Evolutionary conservation across 1,140 invertebrate genomes (phyloP), one percentile per base, ranked within the genome.

Genomic region (Cotesia typhae): DNA sequence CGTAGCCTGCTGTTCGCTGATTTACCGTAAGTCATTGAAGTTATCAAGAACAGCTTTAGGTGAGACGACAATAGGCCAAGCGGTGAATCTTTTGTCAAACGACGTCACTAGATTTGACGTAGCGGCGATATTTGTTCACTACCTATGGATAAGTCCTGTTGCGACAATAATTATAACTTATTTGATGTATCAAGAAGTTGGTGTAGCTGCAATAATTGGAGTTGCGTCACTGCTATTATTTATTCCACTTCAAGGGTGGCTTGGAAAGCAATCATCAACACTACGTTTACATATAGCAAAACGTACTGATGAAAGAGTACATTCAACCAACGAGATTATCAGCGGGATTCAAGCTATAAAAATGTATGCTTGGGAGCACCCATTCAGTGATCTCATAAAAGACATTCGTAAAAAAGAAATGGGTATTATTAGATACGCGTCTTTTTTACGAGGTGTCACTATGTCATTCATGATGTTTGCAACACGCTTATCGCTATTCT

Each of bases 331-430:
- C 80, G 95, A 96, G 81, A 92, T 96, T 12, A 91, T 96, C 1
- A 28, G 28, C 28, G 28, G 28, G 28, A 28, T 28, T 28, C 28
- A 28, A 28, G 28, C 28, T 28, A 95, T 93, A 37, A 98, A 98
- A 87, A 96, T 97, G 95, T 96, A 95, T 79, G 91, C 93, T 0
- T 96, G 94, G 95, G 94, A 96, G 82, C 90, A 92, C 68, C 93
- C 93, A 0, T 96, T 96, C 80, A 91, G 91, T 2, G 88, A 88
- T 67, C 85, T 94, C 47, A 90, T 95, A 9, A 81, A 86, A 51
- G 75, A 76, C 10, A 86, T 87, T 12, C 78, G 90, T 78, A 90
- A 90, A 64, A 90, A 89, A 77, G 91, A 92, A 83, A 89, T 94
- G 67, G 89, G 88, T 67, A 89, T 92, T 0, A 92, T 95, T 51